Base-by-base conservation (phyloP, 2,797 vertebrate genomes). In the Trichosurus vulpecula region DNA sequence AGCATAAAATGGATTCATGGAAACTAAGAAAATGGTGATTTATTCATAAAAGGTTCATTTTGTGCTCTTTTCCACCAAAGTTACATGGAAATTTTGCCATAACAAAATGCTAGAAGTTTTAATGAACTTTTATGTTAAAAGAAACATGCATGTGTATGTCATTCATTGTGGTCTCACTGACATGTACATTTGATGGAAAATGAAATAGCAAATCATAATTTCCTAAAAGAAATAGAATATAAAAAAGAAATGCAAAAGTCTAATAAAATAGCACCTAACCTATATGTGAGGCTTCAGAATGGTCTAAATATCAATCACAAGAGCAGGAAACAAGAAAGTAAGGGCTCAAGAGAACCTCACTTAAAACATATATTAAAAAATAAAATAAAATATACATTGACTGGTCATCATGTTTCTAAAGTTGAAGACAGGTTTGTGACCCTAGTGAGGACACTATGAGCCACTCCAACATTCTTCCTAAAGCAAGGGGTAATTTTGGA, bases 21-120 rank as follows among this genome's bases (percentile, higher is more conserved):
- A 93, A 93, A 94, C 96, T 90, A 30, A 96, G 57, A 95, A 95
- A 94, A 95, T 0, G 95, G 51, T 93, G 87, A 9, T 92, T 98
- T 97, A 93, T 94, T 95, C 66, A 97, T 61, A 92, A 97, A 98
- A 97, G 96, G 93, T 93, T 97, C 54, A 0, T 2, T 98, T 96
- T 97, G 95, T 96, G 95, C 93, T 96, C 94, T 93, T 96, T 90
- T 93, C 96, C 94, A n/a, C 95, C 56, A 27, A 56, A 56, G 55
- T 56, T 56, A 56, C 55, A 11, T 57, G 56, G 56, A 57, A 57
- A 57, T 30, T 57, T 57, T 57, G 27, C 56, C 51, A 22, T 31
- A 94, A 95, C 55, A 97, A 92, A 93, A 96, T 52, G 92, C 94
- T 90, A 0, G 51, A 94, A 89, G 51, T 97, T 97, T 91, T 94